Base-by-base conservation (phyloP, 1,140 invertebrate species). In the Lutraria rhynchaena region DNA sequence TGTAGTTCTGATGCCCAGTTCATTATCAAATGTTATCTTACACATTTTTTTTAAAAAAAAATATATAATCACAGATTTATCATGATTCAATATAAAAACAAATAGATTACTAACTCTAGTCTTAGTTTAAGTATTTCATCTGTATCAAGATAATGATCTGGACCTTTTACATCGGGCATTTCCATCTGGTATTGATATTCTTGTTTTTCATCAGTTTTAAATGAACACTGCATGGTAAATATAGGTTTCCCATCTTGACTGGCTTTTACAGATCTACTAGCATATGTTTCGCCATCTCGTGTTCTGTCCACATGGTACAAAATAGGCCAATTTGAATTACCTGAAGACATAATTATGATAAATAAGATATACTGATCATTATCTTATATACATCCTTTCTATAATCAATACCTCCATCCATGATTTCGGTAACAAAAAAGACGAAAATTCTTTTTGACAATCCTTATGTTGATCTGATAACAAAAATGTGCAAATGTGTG, bases 151-250 rank as follows among this genome's bases (percentile, higher is more conserved):
- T 61, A 73, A 19, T 81, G 27, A 13, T 81, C 89, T 13, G 85
- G 85, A 19, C 85, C 70, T 22, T 87, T 84, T 11, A 84, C 85
- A 24, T 83, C 35, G 0, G 90, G 90, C 90, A 91, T 91, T 5
- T 82, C 65, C 46, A 78, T 82, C 76, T 90, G 89, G 78, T 89
- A 87, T 7, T 74, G 71, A 35, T 88, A 87, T 22, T 71, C 65
- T 49, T 87, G 86, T 22, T 58, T 78, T 73, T 92, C 91, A n/a
- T 85, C 87, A 75, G 80, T 85, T 63, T 92, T 92, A 77, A 91
- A 92, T 17, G 91, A 92, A 24, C 91, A 86, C 77, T 92, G 90
- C 85, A 90, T 89, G 15, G 90, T 88, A 76, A 92, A 90, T 17
- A 92, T 91, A 24, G 88, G 78, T 7, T 86, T 58, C 27, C 90